Conservation (phyloP, 2,888 invertebrate genomes). For the Cryptops parisi region DNA sequence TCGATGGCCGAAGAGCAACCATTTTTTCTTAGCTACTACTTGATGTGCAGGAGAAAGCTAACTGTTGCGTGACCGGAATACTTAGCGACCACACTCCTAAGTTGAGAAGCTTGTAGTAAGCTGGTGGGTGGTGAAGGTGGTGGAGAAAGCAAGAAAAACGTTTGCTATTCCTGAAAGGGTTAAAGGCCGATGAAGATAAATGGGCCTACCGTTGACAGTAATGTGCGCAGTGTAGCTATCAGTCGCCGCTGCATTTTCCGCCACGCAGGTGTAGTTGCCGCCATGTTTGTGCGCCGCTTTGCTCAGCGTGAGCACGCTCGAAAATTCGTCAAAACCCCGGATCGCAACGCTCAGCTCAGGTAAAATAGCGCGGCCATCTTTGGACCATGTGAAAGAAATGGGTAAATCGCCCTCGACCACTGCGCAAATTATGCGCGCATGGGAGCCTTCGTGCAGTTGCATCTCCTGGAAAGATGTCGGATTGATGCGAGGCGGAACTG, state of each 20-base stretch:
- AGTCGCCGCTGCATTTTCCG: constrained; percentile 23
- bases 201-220: constrained; percentile 18
- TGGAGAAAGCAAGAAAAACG: background rate
- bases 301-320: constrained; percentile 40
- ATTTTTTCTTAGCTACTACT: too few species aligned
- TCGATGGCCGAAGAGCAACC: too few species aligned
- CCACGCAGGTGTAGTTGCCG: constrained; percentile 31
- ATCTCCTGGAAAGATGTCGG: constrained; percentile 37
- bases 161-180: background rate
- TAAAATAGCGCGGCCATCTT: constrained; percentile 43
- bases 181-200: too few species aligned
- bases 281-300: constrained; percentile 26
- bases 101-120: background rate
- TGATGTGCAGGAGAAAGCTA: too few species aligned
- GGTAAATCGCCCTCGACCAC: constrained; percentile 29
- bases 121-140: background rate
- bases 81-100: too few species aligned
- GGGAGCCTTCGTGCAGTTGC: constrained; percentile 21
- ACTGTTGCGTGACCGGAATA: too few species aligned
- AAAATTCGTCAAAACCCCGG: constrained; percentile 22
- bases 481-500: constrained; percentile 53
- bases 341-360: constrained; percentile 18
- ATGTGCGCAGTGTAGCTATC: constrained; percentile 17
- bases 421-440: constrained; percentile 22
- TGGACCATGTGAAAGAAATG: constrained; percentile 49